Conservation (phyloP, 23 tunicate genomes). For the Clavelina lepadiformis region DNA sequence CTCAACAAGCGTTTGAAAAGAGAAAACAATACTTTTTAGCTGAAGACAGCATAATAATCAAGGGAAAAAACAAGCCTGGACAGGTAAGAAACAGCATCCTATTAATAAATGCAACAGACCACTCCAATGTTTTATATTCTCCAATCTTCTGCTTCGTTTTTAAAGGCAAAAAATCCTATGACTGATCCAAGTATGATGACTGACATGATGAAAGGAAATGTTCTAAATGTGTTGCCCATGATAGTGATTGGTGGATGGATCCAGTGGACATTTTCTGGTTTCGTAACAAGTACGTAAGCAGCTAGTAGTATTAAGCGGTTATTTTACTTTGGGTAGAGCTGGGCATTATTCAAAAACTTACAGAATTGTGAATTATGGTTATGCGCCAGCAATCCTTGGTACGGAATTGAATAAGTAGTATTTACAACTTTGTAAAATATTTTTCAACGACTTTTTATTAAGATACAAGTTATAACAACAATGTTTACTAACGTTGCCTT, state of each 20-base stretch:
- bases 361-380: too few species aligned
- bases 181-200: slow-evolving; percentile 93
- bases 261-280: slow-evolving; percentile 95
- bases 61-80: slow-evolving; percentile 85
- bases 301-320: not conserved
- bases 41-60: slow-evolving; percentile 64
- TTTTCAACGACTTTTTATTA: too few species aligned
- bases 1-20: slow-evolving; percentile 54
- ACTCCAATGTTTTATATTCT: too few species aligned
- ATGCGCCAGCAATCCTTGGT: too few species aligned
- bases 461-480: too few species aligned
- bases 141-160: not conserved
- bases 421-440: too few species aligned
- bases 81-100: slow-evolving; percentile 49
- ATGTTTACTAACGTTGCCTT: too few species aligned
- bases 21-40: slow-evolving; percentile 56
- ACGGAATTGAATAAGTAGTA: too few species aligned
- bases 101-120: too few species aligned
- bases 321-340: not conserved
- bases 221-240: slow-evolving; percentile 93
- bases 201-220: slow-evolving; percentile 95
- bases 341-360: not conserved
- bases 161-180: slow-evolving; percentile 87
- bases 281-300: slow-evolving; percentile 66
- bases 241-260: slow-evolving; percentile 99